phyloP scores from a whole-genome alignment of 1,140 invertebrate species.

The Chlorops oryzae region DNA sequence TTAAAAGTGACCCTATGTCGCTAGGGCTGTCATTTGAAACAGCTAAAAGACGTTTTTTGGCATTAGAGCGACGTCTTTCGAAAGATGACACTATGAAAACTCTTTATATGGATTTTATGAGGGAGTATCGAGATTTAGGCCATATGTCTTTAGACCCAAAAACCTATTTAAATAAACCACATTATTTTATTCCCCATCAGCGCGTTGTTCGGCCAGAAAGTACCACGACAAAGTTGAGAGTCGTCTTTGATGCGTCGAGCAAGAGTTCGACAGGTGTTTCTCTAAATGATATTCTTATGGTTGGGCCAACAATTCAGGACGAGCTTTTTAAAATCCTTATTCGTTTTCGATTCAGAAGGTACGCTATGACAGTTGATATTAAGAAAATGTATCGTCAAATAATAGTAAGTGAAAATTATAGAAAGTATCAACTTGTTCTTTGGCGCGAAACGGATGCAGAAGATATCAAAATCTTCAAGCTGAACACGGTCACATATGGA shows the following conservation, averaged over 20 bases:
- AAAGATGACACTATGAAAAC: slow-evolving; percentile 18
- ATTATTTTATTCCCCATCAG: slow-evolving; percentile 31
- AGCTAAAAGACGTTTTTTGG: slow-evolving; percentile 27
- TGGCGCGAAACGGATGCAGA: no score
- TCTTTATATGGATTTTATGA: slow-evolving; percentile 24
- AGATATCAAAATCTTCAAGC: no score
- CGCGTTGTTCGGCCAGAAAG: slow-evolving; percentile 11
- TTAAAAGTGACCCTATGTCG: slow-evolving; percentile 17
- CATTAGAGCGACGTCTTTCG: slow-evolving; percentile 32
- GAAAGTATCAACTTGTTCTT: no score
- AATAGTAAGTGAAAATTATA: no score
- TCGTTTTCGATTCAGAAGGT: slow-evolving; percentile 41
- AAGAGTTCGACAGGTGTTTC: slow-evolving; percentile 13
- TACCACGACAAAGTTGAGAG: slow-evolving; percentile 17
- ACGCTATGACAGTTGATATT: slow-evolving; percentile 21
- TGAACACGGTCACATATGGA: no score
- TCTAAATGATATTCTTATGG: slow-evolving; percentile 18
- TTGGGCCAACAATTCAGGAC: slow-evolving; percentile 15
- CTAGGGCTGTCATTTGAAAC: slow-evolving; percentile 31
- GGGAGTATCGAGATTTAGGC: slow-evolving; percentile 36
- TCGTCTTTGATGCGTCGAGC: slow-evolving; percentile 10
- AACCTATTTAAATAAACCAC: slow-evolving; percentile 13
- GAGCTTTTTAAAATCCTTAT: slow-evolving; percentile 32
- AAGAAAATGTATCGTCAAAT: no score
- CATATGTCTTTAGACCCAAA: slow-evolving; percentile 36